A percentile compares a stretch with the other conserved stretches of the same genome.
Conservation (phyloP, 1,140 invertebrate genomes). For the Varroa destructor region DNA sequence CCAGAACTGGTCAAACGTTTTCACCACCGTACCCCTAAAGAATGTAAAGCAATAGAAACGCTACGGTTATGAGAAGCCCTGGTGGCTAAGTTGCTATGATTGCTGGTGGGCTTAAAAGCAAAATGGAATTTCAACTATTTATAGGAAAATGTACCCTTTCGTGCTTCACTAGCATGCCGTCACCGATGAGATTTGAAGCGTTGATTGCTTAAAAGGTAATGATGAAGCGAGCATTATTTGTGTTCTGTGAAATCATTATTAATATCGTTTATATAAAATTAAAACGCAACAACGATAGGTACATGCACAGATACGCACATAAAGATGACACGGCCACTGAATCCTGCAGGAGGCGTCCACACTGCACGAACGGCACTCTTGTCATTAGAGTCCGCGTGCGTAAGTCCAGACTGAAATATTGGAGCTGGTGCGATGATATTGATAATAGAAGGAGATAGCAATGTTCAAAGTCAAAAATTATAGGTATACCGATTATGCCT, state of each 20-base stretch:
- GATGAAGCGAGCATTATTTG: no score
- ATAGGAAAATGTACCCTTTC: no score
- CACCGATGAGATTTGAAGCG: no score
- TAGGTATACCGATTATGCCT: neutral
- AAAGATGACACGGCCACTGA: conserved; percentile 1
- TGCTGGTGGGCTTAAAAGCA: no score
- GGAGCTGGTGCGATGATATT: neutral
- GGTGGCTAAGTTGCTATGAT: no score
- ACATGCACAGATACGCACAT: neutral
- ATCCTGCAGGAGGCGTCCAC: conserved; percentile 5
- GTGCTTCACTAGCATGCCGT: no score
- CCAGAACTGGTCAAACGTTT: conserved; percentile 31
- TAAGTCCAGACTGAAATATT: conserved; percentile 10
- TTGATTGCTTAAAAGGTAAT: no score
- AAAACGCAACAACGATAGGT: neutral
- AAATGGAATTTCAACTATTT: no score
- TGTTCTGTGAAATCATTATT: neutral
- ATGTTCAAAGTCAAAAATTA: neutral
- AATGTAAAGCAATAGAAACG: neutral
- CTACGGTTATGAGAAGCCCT: no score
- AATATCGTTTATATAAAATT: neutral
- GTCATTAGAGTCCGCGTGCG: neutral
- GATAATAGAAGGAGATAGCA: neutral
- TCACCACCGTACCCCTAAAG: conserved; percentile 31
- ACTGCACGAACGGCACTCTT: conserved; percentile 7